Evolutionary conservation across 2,888 invertebrate species (phyloP).

Genomic region (Diloba caeruleocephala): DNA sequence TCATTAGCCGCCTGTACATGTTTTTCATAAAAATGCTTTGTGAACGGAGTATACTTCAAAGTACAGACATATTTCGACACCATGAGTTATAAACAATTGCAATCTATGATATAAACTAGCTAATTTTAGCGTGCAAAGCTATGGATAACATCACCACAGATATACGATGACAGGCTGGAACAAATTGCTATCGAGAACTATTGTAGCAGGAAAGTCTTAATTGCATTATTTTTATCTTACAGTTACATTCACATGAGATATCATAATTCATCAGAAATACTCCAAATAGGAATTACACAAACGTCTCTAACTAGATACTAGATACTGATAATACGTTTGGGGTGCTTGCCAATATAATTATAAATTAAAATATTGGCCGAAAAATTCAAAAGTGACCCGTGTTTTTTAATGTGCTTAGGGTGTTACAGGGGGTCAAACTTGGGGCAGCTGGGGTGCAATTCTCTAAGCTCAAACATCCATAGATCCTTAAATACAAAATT

Average conservation of each 20-base stretch:
- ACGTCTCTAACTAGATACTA: too few relatives aligned
- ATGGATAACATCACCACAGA: conserved; percentile 22
- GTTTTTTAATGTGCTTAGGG: too few relatives aligned
- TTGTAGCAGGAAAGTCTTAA: conserved; percentile 31
- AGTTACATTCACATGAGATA: conserved; percentile 9
- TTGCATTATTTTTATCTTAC: conserved; percentile 39
- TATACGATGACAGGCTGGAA: conserved; percentile 36
- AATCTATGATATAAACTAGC: conserved; percentile 67
- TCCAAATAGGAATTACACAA: conserved; percentile 9
- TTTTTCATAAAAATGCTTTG: conserved; percentile 41
- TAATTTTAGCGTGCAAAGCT: conserved; percentile 58
- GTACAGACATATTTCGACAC: conserved; percentile 49
- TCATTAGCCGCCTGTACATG: conserved; percentile 20
- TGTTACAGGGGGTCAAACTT: too few relatives aligned
- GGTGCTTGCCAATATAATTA: conserved; percentile 22
- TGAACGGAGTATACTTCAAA: conserved; percentile 43
- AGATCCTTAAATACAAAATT: too few relatives aligned
- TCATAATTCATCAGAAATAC: conserved; percentile 17
- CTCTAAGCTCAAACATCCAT: too few relatives aligned
- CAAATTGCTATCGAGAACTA: conserved; percentile 29
- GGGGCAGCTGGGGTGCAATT: too few relatives aligned
- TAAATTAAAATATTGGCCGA: not conserved
- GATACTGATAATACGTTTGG: conserved; percentile 4
- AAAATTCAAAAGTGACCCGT: too few relatives aligned
- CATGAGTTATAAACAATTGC: conserved; percentile 62